Conservation (phyloP, 2,888 invertebrate genomes). For the Euplexia lucipara region DNA sequence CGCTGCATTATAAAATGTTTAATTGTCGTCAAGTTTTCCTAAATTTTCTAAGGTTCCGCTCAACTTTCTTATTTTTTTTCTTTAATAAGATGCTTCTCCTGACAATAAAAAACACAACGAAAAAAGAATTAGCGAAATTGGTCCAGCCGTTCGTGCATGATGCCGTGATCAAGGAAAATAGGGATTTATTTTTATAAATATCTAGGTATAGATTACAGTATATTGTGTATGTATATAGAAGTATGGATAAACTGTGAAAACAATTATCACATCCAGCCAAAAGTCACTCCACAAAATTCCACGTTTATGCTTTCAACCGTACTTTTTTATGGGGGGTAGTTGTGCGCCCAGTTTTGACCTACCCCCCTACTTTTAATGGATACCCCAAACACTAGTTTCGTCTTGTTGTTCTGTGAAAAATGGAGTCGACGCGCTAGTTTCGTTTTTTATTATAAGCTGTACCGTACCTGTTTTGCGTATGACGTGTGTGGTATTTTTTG, state of each 20-base stretch:
- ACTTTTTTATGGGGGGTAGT: slow-evolving; percentile 38
- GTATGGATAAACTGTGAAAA: slow-evolving; percentile 3
- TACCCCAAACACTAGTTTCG: slow-evolving; percentile 43
- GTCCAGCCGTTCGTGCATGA: too few species aligned
- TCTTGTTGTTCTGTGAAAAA: slow-evolving; percentile 40
- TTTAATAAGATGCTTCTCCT: too few species aligned
- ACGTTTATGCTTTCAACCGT: slow-evolving; percentile 24
- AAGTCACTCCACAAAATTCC: slow-evolving; percentile 10
- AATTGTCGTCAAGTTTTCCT: too few species aligned
- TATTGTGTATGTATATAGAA: too few species aligned
- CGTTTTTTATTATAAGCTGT: slow-evolving; percentile 22
- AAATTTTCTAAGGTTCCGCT: too few species aligned
- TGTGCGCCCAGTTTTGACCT: slow-evolving; percentile 35
- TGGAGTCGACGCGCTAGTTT: slow-evolving; percentile 14
- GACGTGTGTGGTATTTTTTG: slow-evolving; percentile 4
- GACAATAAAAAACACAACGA: too few species aligned
- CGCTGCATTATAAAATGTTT: too few species aligned
- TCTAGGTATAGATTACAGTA: too few species aligned
- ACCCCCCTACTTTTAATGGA: slow-evolving; percentile 53
- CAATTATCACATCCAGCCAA: slow-evolving; percentile 18
- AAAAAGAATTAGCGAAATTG: too few species aligned
- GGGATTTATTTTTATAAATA: too few species aligned
- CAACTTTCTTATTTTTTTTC: too few species aligned
- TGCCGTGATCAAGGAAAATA: too few species aligned
- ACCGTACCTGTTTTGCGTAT: slow-evolving; percentile 11